phyloP scores from a whole-genome alignment of 2,113 vertebrate genomes.

The Archilochus colubris region DNA sequence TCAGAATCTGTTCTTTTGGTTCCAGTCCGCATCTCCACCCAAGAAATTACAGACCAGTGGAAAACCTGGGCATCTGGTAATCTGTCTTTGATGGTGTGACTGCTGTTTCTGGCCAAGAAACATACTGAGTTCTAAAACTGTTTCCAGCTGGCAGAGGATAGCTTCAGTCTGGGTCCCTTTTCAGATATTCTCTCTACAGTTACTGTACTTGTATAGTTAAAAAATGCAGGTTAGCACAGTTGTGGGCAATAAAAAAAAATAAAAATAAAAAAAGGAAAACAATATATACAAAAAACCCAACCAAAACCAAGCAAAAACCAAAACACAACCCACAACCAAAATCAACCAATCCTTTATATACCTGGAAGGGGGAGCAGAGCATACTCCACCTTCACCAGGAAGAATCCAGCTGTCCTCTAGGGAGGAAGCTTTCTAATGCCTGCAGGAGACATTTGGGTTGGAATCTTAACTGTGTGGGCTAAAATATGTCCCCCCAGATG shows the following conservation, averaged over 20 bases:
- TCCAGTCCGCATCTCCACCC: neutral
- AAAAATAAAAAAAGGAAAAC: too few species aligned
- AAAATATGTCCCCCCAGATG: neutral
- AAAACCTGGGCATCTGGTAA: slow-evolving; percentile 3
- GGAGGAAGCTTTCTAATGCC: neutral
- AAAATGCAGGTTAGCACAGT: neutral
- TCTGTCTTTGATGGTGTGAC: neutral
- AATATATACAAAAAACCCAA: too few species aligned
- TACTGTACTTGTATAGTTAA: neutral
- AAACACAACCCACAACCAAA: too few species aligned
- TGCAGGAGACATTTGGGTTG: neutral
- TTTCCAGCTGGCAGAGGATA: neutral
- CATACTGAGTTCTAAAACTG: neutral
- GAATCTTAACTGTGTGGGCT: neutral
- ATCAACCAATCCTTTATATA: neutral
- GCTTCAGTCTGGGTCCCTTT: neutral
- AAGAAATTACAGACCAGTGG: neutral
- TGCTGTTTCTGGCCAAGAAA: neutral
- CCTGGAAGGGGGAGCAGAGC: neutral
- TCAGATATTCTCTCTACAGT: neutral
- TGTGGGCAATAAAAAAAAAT: neutral
- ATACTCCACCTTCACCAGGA: neutral
- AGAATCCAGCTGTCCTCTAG: neutral
- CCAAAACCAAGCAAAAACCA: too few species aligned
- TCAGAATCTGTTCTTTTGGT: slow-evolving; percentile 18